Percentiles rank a stretch among this genome's conserved stretches.
phyloP scores from a whole-genome alignment of 2,888 invertebrate genomes.

The Agrotis exclamationis region DNA sequence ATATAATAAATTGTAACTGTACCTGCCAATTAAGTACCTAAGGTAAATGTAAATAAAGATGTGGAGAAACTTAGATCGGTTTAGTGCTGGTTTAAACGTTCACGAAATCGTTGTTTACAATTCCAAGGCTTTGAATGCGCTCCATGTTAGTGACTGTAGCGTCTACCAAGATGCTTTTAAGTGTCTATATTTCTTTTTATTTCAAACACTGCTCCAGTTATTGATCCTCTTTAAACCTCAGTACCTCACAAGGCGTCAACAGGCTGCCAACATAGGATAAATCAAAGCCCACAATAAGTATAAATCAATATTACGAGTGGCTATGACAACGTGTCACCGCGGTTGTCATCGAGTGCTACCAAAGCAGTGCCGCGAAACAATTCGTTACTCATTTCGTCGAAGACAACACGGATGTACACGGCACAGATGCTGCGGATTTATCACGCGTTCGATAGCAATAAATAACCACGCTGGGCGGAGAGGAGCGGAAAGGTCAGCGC shows the following conservation, averaged over 20 bases:
- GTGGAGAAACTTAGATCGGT: constrained; percentile 52
- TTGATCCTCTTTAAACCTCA: constrained; percentile 12
- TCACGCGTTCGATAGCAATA: constrained; percentile 79
- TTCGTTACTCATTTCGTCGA: constrained; percentile 72
- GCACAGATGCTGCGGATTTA: constrained; percentile 83
- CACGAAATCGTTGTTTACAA: constrained; percentile 63
- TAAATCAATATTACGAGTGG: constrained; percentile 55
- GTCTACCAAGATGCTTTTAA: constrained; percentile 15
- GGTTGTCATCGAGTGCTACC: constrained; percentile 65
- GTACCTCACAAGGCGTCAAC: constrained; percentile 30
- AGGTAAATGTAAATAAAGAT: constrained; percentile 60
- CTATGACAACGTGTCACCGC: constrained; percentile 52
- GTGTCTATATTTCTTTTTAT: constrained; percentile 9
- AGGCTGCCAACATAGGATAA: constrained; percentile 36
- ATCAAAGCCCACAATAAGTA: constrained; percentile 42
- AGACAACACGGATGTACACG: constrained; percentile 83
- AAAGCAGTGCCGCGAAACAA: constrained; percentile 72
- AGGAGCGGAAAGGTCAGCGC: constrained; percentile 81
- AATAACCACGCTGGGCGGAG: constrained; percentile 79
- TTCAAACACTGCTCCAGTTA: constrained; percentile 9
- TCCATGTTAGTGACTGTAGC: constrained; percentile 16
- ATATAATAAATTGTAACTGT: constrained; percentile 71
- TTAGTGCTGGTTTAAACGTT: constrained; percentile 58
- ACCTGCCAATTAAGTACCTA: constrained; percentile 71
- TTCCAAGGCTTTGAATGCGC: constrained; percentile 25